Percentiles rank a stretch among this genome's conserved stretches.
These are phyloP conservation scores for Hydrochoerus hydrochaeris DNA, from an alignment of 2,113 vertebrate species.

Conservation along the genomic window DNA sequence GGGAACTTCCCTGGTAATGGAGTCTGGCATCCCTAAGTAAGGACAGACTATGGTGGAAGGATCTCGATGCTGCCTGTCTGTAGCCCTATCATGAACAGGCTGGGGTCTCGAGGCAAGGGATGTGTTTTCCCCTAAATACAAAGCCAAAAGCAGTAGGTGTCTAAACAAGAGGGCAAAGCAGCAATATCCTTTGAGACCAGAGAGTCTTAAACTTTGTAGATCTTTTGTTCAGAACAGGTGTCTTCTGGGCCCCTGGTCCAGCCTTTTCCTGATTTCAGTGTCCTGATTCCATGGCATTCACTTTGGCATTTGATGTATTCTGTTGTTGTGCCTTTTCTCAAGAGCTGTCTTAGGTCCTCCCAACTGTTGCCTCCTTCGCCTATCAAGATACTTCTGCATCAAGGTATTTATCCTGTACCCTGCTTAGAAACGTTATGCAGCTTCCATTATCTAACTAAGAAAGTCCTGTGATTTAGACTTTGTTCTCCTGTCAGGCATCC, in stretches of 20 bases:
- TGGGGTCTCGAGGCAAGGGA: neutral
- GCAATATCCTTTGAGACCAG: neutral
- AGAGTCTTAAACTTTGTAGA: neutral
- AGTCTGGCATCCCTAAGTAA: neutral
- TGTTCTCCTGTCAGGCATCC: neutral
- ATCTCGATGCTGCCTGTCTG: neutral
- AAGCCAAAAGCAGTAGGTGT: neutral
- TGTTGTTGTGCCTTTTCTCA: neutral
- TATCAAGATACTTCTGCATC: neutral
- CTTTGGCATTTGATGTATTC: neutral
- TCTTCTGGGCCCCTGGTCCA: neutral
- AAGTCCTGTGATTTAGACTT: neutral
- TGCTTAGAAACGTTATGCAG: neutral
- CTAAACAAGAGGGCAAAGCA: neutral
- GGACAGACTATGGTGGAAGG: neutral
- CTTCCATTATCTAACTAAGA: conserved; percentile 6
- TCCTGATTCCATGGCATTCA: neutral
- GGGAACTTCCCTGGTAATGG: neutral
- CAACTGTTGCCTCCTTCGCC: neutral
- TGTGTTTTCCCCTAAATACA: neutral
- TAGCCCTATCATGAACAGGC: neutral
- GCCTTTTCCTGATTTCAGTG: neutral
- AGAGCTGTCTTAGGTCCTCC: neutral
- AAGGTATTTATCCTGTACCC: neutral
- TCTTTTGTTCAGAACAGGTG: neutral